Percentiles rank a stretch among this genome's conserved stretches.
phyloP scores from a whole-genome alignment of 1,140 invertebrate genomes.

The Leucophenga varia region DNA sequence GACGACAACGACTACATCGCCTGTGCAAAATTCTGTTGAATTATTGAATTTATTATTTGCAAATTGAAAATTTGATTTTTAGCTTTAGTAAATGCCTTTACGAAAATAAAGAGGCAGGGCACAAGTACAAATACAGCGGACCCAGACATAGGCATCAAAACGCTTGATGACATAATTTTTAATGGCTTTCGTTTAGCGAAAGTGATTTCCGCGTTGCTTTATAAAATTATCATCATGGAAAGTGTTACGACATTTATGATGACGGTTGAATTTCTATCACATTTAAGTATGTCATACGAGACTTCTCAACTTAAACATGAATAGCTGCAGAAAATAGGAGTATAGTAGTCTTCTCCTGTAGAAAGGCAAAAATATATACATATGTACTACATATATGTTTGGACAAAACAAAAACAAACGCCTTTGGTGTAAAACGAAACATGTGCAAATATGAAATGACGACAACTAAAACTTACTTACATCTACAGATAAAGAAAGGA shows the following conservation, averaged over 20 bases:
- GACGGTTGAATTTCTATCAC: slow-evolving; percentile 31
- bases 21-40: neutral
- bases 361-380: slow-evolving; percentile 19
- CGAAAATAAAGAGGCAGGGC: slow-evolving; percentile 21
- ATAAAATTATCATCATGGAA: slow-evolving; percentile 19
- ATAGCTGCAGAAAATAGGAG: neutral
- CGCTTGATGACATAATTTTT: slow-evolving; percentile 29
- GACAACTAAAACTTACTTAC: slow-evolving; percentile 38
- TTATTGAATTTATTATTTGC: slow-evolving; percentile 12
- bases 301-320: neutral
- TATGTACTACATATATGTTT: too few relatives aligned
- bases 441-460: slow-evolving; percentile 41
- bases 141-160: too few relatives aligned
- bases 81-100: too few relatives aligned
- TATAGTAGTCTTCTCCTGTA: slow-evolving; percentile 3
- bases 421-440: slow-evolving; percentile 47
- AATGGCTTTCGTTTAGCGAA: slow-evolving; percentile 33
- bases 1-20: neutral
- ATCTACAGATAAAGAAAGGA: slow-evolving; percentile 48
- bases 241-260: slow-evolving; percentile 9
- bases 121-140: slow-evolving; percentile 19
- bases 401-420: slow-evolving; percentile 32
- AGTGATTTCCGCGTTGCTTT: too few relatives aligned
- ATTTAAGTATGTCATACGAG: slow-evolving; percentile 1
- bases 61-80: slow-evolving; percentile 35